Conservation (phyloP, 2,797 vertebrate species). For the Lycodopsis pacificus region DNA sequence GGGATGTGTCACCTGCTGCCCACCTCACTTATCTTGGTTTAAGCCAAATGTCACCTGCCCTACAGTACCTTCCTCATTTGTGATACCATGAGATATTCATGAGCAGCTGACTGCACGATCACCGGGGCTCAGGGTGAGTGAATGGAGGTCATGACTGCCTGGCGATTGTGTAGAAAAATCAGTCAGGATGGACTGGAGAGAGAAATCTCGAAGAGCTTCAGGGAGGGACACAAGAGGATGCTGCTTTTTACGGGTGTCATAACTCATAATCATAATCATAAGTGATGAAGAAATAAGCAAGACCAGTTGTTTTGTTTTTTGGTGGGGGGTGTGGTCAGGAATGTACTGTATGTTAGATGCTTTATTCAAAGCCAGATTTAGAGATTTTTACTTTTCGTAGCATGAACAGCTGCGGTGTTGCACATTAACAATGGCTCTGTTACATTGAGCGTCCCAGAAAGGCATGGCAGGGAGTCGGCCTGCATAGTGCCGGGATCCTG, state of each 20-base stretch:
- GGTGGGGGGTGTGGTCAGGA: not conserved
- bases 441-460: not conserved
- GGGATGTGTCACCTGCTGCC: not conserved
- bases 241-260: not conserved
- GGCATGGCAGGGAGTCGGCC: not conserved
- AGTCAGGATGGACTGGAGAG: not conserved
- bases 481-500: not conserved
- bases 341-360: not conserved
- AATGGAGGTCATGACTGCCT: slow-evolving; percentile 25
- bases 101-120: not conserved
- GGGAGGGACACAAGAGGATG: not conserved
- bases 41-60: not conserved
- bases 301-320: not conserved
- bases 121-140: not conserved
- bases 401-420: not conserved
- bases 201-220: not conserved
- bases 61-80: slow-evolving; percentile 5
- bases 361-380: not conserved
- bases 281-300: not conserved
- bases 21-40: not conserved
- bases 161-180: slow-evolving; percentile 14
- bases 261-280: not conserved
- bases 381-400: not conserved
- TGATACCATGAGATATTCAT: slow-evolving; percentile 38
- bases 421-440: not conserved